Percentiles rank a stretch among this genome's conserved stretches.
Evolutionary conservation across 2,797 vertebrate genomes (phyloP).

Genomic region (Neosilurus hyrtlii): DNA sequence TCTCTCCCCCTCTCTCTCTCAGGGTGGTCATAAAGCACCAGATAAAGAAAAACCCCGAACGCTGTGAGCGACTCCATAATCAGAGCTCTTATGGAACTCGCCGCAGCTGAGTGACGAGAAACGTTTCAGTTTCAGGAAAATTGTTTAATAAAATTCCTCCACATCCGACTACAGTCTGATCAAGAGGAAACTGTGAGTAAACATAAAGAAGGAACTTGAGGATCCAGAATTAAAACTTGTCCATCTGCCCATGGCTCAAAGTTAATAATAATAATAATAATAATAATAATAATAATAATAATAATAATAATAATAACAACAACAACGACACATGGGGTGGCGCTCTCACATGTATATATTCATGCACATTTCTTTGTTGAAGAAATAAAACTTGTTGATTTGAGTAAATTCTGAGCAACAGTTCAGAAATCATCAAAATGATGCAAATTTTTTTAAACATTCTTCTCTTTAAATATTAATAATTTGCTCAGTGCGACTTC

Average conservation of each 20-base stretch:
- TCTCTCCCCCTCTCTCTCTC: not conserved
- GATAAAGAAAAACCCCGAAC: constrained; percentile 34
- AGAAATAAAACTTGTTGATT: too few species aligned
- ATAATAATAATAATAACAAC: not conserved
- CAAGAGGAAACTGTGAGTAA: not conserved
- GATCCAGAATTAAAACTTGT: not conserved
- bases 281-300: not conserved
- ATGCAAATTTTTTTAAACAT: too few species aligned
- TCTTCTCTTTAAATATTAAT: too few species aligned
- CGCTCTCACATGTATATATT: too few species aligned
- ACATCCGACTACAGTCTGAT: constrained; percentile 18
- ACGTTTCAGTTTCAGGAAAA: not conserved
- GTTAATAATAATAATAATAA: not conserved
- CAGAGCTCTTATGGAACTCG: constrained; percentile 20
- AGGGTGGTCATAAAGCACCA: constrained; percentile 44
- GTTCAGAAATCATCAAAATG: too few species aligned
- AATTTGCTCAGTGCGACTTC: too few species aligned
- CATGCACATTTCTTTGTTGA: too few species aligned
- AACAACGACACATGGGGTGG: too few species aligned
- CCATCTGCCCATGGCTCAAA: not conserved
- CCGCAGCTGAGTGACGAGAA: not conserved
- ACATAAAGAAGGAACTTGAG: not conserved
- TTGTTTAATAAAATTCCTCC: constrained; percentile 32
- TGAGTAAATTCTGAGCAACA: too few species aligned
- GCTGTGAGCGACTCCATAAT: constrained; percentile 29